Percentiles rank a stretch among this genome's conserved stretches.
Conservation (phyloP, 2,888 invertebrate genomes). For the Pyrocoelia pectoralis region DNA sequence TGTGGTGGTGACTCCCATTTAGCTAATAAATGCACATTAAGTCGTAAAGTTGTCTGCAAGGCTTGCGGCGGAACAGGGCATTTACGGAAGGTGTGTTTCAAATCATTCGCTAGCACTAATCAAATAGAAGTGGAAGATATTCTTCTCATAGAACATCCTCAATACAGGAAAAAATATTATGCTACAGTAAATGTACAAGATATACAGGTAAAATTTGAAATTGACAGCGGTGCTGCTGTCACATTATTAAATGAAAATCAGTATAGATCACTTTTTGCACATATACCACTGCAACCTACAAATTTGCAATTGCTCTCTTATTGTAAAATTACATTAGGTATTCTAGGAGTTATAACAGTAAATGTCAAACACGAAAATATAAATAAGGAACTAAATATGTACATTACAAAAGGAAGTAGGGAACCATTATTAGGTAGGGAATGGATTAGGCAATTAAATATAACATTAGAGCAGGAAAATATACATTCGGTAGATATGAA, state of each 20-base stretch:
- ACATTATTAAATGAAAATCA: neutral
- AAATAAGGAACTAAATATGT: neutral
- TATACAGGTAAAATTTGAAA: neutral
- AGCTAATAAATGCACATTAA: neutral
- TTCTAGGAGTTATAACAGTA: neutral
- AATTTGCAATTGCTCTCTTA: neutral
- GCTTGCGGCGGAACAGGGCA: neutral
- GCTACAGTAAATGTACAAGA: neutral
- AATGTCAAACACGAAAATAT: neutral
- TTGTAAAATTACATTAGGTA: neutral
- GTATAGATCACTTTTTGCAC: neutral
- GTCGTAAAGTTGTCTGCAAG: neutral
- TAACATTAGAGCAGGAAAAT: neutral
- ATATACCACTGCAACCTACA: neutral
- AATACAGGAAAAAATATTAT: neutral
- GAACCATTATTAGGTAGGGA: neutral
- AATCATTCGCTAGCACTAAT: neutral
- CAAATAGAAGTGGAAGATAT: neutral
- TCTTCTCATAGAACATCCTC: neutral
- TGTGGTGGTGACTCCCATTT: neutral
- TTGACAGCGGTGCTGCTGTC: slow-evolving; percentile 6
- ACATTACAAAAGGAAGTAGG: neutral
- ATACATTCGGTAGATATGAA: neutral
- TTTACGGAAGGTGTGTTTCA: neutral
- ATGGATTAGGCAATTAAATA: slow-evolving; percentile 7